These are phyloP conservation scores for Callinectes sapidus DNA, from an alignment of 2,888 invertebrate genomes.

Conservation along the genomic window DNA sequence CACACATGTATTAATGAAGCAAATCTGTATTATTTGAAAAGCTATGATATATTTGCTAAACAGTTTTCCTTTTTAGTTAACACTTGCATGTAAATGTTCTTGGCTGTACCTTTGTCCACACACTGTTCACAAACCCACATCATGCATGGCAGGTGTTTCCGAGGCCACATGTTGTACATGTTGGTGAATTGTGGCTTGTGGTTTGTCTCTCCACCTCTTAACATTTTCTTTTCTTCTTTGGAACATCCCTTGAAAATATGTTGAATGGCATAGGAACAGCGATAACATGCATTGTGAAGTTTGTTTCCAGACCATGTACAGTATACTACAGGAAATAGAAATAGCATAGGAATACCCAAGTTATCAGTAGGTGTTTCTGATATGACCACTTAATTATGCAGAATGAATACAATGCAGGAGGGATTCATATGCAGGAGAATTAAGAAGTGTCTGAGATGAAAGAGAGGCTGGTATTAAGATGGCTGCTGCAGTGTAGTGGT, in stretches of 20 bases:
- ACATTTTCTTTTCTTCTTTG: neutral
- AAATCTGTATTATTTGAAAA: neutral
- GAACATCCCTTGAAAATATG: neutral
- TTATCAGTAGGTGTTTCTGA: neutral
- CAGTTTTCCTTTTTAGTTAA: neutral
- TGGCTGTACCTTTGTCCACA: conserved; percentile 29
- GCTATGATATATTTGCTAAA: neutral
- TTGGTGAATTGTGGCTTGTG: neutral
- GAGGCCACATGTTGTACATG: neutral
- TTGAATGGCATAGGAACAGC: neutral
- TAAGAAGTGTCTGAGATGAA: neutral
- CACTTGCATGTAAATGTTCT: neutral
- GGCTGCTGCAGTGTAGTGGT: neutral
- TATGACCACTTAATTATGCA: neutral
- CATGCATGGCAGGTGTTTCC: neutral
- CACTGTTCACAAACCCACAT: neutral
- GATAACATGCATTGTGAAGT: neutral
- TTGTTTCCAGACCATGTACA: neutral
- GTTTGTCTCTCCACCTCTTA: conserved; percentile 4
- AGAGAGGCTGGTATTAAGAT: neutral
- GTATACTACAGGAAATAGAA: neutral
- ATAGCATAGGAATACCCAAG: neutral
- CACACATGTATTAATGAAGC: neutral
- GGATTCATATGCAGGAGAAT: neutral
- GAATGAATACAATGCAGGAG: neutral